Evolutionary conservation across 2,888 invertebrate species (phyloP).

Genomic region (Dynastes tityus): DNA sequence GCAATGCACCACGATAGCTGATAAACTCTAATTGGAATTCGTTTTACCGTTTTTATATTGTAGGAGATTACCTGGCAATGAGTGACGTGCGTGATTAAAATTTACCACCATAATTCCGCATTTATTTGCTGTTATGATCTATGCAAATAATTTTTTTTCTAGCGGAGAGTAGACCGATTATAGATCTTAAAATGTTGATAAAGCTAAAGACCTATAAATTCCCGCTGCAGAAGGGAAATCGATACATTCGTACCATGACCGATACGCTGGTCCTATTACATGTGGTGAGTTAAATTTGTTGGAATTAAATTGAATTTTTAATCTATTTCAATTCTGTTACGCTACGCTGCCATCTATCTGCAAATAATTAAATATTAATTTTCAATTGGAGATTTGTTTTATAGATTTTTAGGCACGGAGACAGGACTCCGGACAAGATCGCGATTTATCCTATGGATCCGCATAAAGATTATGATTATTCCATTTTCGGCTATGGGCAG

Average conservation of each 20-base stretch:
- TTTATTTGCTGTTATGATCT: neutral
- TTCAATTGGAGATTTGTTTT: conserved; percentile 42
- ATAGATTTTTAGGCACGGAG: conserved; percentile 82
- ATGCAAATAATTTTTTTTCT: neutral
- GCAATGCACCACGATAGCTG: neutral
- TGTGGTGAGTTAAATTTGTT: conserved; percentile 35
- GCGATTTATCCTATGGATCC: conserved; percentile 81
- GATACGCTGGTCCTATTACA: conserved; percentile 47
- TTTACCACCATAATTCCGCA: neutral
- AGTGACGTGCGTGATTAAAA: neutral
- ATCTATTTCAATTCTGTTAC: neutral
- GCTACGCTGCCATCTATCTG: conserved; percentile 7
- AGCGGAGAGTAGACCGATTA: neutral
- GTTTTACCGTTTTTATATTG: neutral
- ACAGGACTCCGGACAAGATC: conserved; percentile 76
- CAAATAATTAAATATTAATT: conserved; percentile 11
- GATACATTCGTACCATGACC: conserved; percentile 31
- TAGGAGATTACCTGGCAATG: neutral
- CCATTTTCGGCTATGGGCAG: conserved; percentile 83
- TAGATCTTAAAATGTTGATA: conserved; percentile 13
- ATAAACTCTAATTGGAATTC: neutral
- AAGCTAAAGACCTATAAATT: conserved; percentile 27
- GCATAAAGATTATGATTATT: conserved; percentile 74
- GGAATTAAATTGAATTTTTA: neutral
- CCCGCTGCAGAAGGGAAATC: conserved; percentile 11